phyloP scores from a whole-genome alignment of 2,797 vertebrate genomes.

The Sebastolobus altivelis region DNA sequence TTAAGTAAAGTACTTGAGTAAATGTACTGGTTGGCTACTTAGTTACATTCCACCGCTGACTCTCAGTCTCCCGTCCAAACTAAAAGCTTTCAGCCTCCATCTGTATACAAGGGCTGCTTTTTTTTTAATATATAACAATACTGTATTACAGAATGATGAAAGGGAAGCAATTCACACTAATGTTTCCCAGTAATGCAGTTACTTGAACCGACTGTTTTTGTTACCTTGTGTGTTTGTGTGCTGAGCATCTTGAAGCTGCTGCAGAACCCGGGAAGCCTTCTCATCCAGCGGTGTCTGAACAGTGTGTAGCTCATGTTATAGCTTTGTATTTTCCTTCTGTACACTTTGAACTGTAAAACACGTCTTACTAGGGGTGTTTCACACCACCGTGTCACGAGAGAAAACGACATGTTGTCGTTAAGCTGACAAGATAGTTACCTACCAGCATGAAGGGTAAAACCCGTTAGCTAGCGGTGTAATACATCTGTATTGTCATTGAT shows the following conservation, averaged over 20 bases:
- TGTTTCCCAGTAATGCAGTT: no score
- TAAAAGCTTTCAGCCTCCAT: neutral
- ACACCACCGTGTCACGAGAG: slow-evolving; percentile 34
- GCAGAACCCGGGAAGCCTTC: slow-evolving; percentile 44
- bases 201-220: neutral
- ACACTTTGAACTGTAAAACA: slow-evolving; percentile 69
- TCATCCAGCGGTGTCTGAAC: slow-evolving; percentile 78
- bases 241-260: slow-evolving; percentile 48
- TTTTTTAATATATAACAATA: neutral
- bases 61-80: no score
- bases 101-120: neutral
- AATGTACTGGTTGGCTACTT: neutral
- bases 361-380: slow-evolving; percentile 44
- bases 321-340: slow-evolving; percentile 56
- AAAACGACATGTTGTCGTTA: slow-evolving; percentile 56
- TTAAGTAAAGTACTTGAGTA: neutral
- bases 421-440: neutral
- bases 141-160: neutral
- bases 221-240: slow-evolving; percentile 80
- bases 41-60: no score
- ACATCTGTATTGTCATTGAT: fast-evolving
- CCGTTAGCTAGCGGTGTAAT: neutral
- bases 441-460: neutral
- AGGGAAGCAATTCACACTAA: neutral
- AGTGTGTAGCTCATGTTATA: slow-evolving; percentile 45